Percentiles rank a stretch among this genome's conserved stretches.
These are phyloP conservation scores for Pitangus sulphuratus DNA, from an alignment of 2,797 vertebrate genomes.

Conservation along the genomic window DNA sequence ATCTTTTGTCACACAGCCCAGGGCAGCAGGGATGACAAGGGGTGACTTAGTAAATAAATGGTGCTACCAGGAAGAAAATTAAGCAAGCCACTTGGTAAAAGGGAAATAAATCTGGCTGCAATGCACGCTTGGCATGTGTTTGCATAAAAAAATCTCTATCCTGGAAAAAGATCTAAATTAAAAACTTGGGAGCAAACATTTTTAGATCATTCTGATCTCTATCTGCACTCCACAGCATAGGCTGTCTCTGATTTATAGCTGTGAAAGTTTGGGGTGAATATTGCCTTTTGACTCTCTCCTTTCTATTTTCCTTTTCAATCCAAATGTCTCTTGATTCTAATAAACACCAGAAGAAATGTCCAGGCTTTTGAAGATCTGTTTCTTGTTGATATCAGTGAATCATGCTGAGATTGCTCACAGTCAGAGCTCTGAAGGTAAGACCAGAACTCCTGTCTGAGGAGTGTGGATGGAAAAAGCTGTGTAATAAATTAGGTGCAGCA, in stretches of 20 bases:
- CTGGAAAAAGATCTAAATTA: not conserved
- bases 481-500: not conserved
- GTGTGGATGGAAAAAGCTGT: not conserved
- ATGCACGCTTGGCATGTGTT: not conserved
- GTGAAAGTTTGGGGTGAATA: not conserved
- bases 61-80: not conserved
- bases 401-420: not conserved
- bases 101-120: not conserved
- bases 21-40: not conserved
- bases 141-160: not conserved
- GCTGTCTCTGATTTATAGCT: not conserved
- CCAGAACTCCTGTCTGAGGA: not conserved
- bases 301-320: constrained; percentile 25
- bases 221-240: not conserved
- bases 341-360: constrained; percentile 63
- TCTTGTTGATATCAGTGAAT: constrained; percentile 66
- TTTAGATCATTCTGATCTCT: not conserved
- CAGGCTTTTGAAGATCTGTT: not conserved
- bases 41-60: not conserved
- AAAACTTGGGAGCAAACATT: not conserved
- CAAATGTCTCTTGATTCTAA: constrained; percentile 14
- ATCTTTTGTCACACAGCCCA: not conserved
- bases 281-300: constrained; percentile 15
- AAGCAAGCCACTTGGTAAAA: not conserved
- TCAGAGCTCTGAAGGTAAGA: constrained; percentile 74